Evolutionary conservation across 2,888 invertebrate species (phyloP).

Genomic region (Scaptomyza parva): DNA sequence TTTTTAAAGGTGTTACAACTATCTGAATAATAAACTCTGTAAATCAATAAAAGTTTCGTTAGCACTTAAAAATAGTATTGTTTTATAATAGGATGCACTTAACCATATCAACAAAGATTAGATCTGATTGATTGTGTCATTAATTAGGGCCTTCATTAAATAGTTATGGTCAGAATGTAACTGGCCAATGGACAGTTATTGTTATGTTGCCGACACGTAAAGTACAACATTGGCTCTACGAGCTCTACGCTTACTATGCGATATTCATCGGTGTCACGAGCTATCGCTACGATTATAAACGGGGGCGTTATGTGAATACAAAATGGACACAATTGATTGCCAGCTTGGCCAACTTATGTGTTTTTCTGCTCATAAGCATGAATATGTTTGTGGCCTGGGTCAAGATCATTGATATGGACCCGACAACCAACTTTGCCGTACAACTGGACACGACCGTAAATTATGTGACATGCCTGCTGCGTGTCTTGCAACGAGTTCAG

Average conservation of each 20-base stretch:
- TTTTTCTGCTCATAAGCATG: accelerated
- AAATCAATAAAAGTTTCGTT: background rate
- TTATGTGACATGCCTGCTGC: constrained; percentile 28
- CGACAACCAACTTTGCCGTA: background rate
- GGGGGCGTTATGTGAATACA: constrained; percentile 5
- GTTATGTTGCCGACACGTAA: constrained; percentile 13
- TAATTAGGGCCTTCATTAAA: background rate
- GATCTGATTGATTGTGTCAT: constrained; percentile 9
- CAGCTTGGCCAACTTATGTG: constrained; percentile 24
- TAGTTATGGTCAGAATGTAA: background rate
- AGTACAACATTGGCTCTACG: constrained; percentile 22
- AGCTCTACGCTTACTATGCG: constrained; percentile 28
- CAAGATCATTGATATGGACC: background rate
- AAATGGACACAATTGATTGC: constrained; percentile 39
- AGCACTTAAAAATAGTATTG: background rate
- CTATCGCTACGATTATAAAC: constrained; percentile 48
- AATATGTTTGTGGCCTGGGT: constrained; percentile 1
- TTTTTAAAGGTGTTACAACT: no score
- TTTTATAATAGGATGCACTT: background rate
- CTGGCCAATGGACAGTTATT: constrained; percentile 4
- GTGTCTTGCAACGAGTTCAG: constrained; percentile 24
- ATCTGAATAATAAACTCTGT: no score
- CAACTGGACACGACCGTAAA: constrained; percentile 15
- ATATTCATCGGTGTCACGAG: constrained; percentile 46
- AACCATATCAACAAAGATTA: background rate